phyloP scores from a whole-genome alignment of 2,113 vertebrate species.

The Coptodon bakossiorum region DNA sequence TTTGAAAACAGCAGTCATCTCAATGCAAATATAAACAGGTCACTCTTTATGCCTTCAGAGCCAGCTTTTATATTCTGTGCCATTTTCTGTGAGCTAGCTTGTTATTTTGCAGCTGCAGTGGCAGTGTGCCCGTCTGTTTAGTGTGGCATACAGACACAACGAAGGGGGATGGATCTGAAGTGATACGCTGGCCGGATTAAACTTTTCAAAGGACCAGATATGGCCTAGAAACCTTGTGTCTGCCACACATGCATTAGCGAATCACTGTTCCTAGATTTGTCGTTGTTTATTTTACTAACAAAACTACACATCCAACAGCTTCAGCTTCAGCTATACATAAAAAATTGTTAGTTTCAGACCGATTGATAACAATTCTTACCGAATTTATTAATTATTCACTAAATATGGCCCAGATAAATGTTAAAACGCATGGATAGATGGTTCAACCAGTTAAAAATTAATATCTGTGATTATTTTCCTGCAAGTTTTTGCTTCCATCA shows the following conservation, averaged over 20 bases:
- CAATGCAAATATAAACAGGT: neutral
- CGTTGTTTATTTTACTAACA: neutral
- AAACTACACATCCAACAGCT: neutral
- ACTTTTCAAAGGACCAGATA: neutral
- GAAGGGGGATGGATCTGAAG: neutral
- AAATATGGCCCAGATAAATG: neutral
- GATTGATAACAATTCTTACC: neutral
- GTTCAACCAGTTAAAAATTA: neutral
- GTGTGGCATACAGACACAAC: neutral
- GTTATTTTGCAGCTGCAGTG: neutral
- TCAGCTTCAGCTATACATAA: neutral
- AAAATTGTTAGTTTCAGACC: neutral
- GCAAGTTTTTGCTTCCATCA: neutral
- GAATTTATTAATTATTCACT: neutral
- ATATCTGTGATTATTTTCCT: neutral
- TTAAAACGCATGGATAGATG: neutral
- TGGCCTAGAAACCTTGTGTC: neutral
- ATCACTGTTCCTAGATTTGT: neutral
- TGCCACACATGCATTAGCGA: neutral
- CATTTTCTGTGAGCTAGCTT: neutral
- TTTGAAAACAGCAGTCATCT: neutral
- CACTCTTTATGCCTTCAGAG: neutral
- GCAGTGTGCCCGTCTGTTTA: neutral
- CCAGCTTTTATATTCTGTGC: neutral
- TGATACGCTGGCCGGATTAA: neutral